phyloP scores from a whole-genome alignment of 2,797 vertebrate species.

The Saguinus oedipus region DNA sequence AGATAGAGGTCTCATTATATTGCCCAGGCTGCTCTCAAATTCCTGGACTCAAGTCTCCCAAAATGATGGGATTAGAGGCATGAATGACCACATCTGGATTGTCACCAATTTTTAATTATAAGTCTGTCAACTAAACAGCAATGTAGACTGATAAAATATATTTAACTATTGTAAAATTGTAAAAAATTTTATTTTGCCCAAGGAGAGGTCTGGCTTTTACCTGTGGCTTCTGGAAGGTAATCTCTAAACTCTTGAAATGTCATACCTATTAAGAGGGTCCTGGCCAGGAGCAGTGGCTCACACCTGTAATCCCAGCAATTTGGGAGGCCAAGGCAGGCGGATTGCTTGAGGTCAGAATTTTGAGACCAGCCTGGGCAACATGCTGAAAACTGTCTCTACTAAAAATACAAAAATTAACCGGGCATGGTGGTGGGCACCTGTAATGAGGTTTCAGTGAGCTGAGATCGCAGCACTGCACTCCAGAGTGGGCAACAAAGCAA shows the following conservation, averaged over 20 bases:
- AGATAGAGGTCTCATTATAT: background rate
- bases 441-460: no score
- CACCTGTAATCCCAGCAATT: no score
- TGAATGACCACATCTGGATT: background rate
- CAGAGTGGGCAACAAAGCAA: no score
- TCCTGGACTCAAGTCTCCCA: background rate
- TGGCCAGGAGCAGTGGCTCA: no score
- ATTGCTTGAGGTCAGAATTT: no score
- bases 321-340: no score
- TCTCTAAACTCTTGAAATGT: background rate
- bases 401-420: no score
- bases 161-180: background rate
- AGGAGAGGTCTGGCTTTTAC: slow-evolving; percentile 1
- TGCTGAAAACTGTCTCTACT: no score
- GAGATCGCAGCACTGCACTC: no score
- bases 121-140: slow-evolving; percentile 4
- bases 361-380: no score
- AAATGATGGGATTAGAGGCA: background rate
- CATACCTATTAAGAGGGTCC: background rate
- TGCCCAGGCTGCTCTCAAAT: background rate
- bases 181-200: slow-evolving; percentile 32
- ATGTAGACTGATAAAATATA: background rate
- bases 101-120: slow-evolving; percentile 36
- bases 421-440: no score
- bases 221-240: background rate